Evolutionary conservation across 2,888 invertebrate species (phyloP).

Genomic region (Scaptomyza caliginosa): DNA sequence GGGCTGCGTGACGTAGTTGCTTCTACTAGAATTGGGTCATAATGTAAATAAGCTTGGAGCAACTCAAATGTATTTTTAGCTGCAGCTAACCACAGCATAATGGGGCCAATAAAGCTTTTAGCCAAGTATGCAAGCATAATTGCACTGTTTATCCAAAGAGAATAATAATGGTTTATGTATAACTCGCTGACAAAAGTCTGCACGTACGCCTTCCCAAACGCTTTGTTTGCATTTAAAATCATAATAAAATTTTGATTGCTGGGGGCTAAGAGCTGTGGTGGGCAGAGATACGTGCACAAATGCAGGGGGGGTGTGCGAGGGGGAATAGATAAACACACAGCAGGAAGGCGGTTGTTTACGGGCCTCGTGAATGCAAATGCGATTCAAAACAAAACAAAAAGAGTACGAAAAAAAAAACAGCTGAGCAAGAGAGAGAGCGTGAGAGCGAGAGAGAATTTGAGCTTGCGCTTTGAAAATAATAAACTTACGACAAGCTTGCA

Average conservation of each 20-base stretch:
- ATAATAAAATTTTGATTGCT: constrained; percentile 71
- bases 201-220: constrained; percentile 28
- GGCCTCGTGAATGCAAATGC: constrained; percentile 29
- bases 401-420: constrained; percentile 68
- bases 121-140: constrained; percentile 8
- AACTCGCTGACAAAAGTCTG: constrained; percentile 53
- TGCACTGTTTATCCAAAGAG: constrained; percentile 17
- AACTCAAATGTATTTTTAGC: too few species aligned
- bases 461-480: constrained; percentile 24
- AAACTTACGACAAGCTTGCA: constrained; percentile 35
- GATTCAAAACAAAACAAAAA: constrained; percentile 72
- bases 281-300: constrained; percentile 50
- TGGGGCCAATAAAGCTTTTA: constrained; percentile 11
- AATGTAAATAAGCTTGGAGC: neutral
- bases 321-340: constrained; percentile 23
- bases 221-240: constrained; percentile 56
- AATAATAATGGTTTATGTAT: constrained; percentile 28
- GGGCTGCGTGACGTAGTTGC: neutral
- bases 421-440: constrained; percentile 34
- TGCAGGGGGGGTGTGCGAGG: constrained; percentile 12
- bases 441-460: constrained; percentile 7
- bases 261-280: constrained; percentile 14
- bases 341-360: constrained; percentile 36
- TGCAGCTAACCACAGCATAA: neutral
- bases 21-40: constrained; percentile 1